Evolutionary conservation across 2,113 vertebrate genomes (phyloP), one percentile per base, ranked within the genome.

Genomic region (Prolemur simus): DNA sequence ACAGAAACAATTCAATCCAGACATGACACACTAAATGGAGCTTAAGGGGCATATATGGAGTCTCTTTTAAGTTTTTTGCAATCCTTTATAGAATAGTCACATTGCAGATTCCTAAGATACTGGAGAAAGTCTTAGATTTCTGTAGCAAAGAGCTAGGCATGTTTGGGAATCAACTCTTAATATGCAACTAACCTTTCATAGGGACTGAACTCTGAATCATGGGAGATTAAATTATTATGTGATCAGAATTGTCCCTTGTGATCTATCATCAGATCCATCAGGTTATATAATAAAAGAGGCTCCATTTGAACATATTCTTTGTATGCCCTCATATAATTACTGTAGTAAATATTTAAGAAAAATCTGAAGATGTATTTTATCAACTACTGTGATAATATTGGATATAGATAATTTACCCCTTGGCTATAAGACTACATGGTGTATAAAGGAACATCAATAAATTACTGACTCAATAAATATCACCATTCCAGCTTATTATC

Each of bases 81-180:
- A 47, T 20, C 21, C 4, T 87, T 89, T 42, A 73, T 58, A 58
- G 10, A 12, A 82, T 12, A 56, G 4, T 58, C 12, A 80, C 0
- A 1, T 23, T 34, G 20, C 3, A 84, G 9, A 66, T 47, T 66
- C 6, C 12, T 10, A 29, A n/a, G 4, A 77, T n/a, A 84, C 9
- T 42, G 9, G 23, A 83, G 37, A 39, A 64, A 47, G 8, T 0
- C 4, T 87, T 49, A 60, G 11, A 47, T 1, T 60, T 58, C 34
- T 49, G 1, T 0, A 32, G 29, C 1, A 63, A 49, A 68, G 21
- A 77, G 8, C 3, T 37, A 82, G 15, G 2, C 0, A 10, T 10
- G 68, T 64, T 74, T 29, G 20, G 6, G 39, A 86, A 78, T 6
- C 34, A 37, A 8, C 14, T 63, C 5, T 3, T 45, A 3, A 2